These are phyloP conservation scores for Listronotus bonariensis DNA, from an alignment of 1,140 invertebrate genomes.

Conservation along the genomic window DNA sequence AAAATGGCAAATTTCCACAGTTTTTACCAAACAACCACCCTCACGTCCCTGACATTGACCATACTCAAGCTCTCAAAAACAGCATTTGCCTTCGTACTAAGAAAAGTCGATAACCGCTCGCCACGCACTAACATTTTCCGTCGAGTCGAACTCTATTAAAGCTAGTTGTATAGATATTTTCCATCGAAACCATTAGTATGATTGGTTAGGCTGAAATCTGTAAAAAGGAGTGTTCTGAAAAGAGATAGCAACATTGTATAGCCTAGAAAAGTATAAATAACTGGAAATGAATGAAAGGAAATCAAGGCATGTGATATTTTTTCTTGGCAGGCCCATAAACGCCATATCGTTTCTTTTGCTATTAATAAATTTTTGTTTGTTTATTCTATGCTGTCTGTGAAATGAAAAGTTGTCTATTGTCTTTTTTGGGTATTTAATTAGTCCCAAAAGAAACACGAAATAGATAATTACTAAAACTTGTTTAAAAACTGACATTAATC, in stretches of 20 bases:
- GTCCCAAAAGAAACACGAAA: too few species aligned
- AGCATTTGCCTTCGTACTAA: not conserved
- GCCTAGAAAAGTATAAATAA: slow-evolving; percentile 22
- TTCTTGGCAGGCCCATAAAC: not conserved
- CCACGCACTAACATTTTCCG: not conserved
- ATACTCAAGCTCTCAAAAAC: too few species aligned
- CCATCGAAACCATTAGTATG: slow-evolving; percentile 17
- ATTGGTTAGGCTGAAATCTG: slow-evolving; percentile 18
- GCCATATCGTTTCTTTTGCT: not conserved
- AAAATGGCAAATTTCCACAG: too few species aligned
- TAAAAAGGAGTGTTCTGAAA: slow-evolving; percentile 12
- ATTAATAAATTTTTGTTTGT: slow-evolving; percentile 1
- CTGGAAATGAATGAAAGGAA: slow-evolving; percentile 26
- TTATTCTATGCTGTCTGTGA: too few species aligned
- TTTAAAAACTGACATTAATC: too few species aligned
- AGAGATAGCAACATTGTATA: slow-evolving; percentile 8
- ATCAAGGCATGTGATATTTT: slow-evolving; percentile 12
- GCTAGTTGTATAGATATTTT: slow-evolving; percentile 20
- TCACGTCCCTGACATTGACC: too few species aligned
- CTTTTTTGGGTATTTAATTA: too few species aligned
- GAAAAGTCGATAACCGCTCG: not conserved
- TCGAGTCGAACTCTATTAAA: not conserved
- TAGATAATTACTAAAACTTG: too few species aligned
- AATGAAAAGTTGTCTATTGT: too few species aligned
- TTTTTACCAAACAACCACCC: too few species aligned